A percentile compares a stretch with the other conserved stretches of the same genome.
These are phyloP conservation scores for Drosophila mojavensis DNA, from an alignment of 1,140 invertebrate species.

Conservation along the genomic window DNA sequence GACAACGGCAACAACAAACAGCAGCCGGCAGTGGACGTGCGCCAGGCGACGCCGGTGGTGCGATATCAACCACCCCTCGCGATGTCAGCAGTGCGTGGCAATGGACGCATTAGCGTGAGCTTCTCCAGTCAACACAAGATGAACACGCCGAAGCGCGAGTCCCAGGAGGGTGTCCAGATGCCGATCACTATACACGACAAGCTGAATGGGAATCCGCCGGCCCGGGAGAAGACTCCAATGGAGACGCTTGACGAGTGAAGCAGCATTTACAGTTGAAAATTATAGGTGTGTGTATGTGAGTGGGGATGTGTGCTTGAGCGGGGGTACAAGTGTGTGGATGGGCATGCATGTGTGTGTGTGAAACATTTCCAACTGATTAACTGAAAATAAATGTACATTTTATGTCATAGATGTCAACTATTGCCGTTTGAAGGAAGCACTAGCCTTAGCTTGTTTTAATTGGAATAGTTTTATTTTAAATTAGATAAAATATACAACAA, in stretches of 20 bases:
- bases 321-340: neutral
- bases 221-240: constrained; percentile 34
- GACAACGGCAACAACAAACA: constrained; percentile 18
- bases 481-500: constrained; percentile 63
- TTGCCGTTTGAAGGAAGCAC: neutral
- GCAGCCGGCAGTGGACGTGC: constrained; percentile 17
- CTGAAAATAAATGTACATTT: constrained; percentile 1
- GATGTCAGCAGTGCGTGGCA: constrained; percentile 59
- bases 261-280: neutral
- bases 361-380: neutral
- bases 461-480: constrained; percentile 60
- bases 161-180: constrained; percentile 62
- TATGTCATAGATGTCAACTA: neutral
- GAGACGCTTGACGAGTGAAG: constrained; percentile 39
- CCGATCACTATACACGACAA: constrained; percentile 52
- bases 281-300: neutral
- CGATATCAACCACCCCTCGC: constrained; percentile 54
- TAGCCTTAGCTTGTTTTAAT: constrained; percentile 20
- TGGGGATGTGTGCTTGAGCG: neutral
- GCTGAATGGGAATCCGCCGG: constrained; percentile 12
- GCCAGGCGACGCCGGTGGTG: constrained; percentile 63
- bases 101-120: constrained; percentile 64
- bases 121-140: constrained; percentile 67
- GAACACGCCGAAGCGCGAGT: constrained; percentile 73
- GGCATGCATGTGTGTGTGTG: neutral